Percentiles rank a stretch among this genome's conserved stretches.
These are phyloP conservation scores for Pogonus chalceus DNA, from an alignment of 1,140 invertebrate species.

Conservation along the genomic window DNA sequence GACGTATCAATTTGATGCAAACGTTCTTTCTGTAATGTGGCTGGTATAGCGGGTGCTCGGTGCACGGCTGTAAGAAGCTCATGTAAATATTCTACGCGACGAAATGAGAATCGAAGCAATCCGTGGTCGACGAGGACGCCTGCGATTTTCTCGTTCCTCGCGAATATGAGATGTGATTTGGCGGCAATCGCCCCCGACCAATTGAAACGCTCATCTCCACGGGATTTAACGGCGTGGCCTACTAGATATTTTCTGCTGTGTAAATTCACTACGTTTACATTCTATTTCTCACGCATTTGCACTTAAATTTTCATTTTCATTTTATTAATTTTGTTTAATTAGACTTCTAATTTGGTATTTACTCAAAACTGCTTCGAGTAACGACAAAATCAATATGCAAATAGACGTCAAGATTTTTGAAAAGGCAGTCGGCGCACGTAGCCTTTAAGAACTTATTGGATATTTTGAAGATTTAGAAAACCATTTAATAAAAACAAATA, in stretches of 20 bases:
- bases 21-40: too few relatives aligned
- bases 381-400: neutral
- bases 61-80: neutral
- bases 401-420: neutral
- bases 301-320: too few relatives aligned
- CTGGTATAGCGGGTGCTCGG: neutral
- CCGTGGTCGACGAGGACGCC: too few relatives aligned
- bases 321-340: too few relatives aligned
- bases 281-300: conserved; percentile 6
- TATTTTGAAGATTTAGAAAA: too few relatives aligned
- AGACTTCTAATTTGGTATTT: too few relatives aligned
- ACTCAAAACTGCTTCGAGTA: too few relatives aligned
- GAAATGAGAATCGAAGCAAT: conserved; percentile 9
- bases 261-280: neutral
- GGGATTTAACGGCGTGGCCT: conserved; percentile 8
- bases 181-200: conserved; percentile 18
- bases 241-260: neutral
- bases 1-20: neutral
- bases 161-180: conserved; percentile 23
- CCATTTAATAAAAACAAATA: too few relatives aligned
- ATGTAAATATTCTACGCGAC: neutral
- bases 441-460: too few relatives aligned
- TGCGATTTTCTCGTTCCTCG: too few relatives aligned
- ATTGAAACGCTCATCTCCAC: conserved; percentile 22
- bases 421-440: too few relatives aligned